These are phyloP conservation scores for Salvelinus fontinalis DNA, from an alignment of 2,113 vertebrate genomes.

Conservation along the genomic window DNA sequence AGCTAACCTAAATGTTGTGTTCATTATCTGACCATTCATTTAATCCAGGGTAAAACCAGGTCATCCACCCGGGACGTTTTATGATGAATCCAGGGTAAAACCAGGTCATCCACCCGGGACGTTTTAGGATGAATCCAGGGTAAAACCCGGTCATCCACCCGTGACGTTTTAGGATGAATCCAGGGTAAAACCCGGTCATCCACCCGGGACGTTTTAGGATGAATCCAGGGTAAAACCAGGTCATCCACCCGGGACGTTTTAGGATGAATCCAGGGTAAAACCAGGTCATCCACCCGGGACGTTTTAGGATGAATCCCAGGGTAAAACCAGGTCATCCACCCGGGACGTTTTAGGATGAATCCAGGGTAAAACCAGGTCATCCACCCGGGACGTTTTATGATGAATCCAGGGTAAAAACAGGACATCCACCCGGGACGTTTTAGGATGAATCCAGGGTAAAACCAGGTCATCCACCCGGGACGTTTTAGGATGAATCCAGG, in stretches of 20 bases:
- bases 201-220: background rate
- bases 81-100: background rate
- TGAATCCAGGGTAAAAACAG: background rate
- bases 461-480: too few relatives aligned
- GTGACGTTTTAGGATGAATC: background rate
- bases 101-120: background rate
- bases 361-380: background rate
- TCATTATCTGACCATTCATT: background rate
- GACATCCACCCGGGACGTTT: background rate
- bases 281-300: background rate
- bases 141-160: background rate
- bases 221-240: too few relatives aligned
- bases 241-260: too few relatives aligned
- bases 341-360: background rate
- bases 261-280: background rate
- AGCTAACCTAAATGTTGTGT: fast-evolving
- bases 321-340: background rate
- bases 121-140: background rate
- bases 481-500: too few relatives aligned
- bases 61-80: background rate
- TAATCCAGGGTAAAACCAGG: background rate
- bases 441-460: too few relatives aligned
- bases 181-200: background rate
- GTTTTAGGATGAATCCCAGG: background rate
- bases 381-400: background rate